A percentile compares a stretch with the other conserved stretches of the same genome.
These are phyloP conservation scores for Leptinotarsa defecta DNA, from an alignment of 1,140 invertebrate species.

Conservation along the genomic window DNA sequence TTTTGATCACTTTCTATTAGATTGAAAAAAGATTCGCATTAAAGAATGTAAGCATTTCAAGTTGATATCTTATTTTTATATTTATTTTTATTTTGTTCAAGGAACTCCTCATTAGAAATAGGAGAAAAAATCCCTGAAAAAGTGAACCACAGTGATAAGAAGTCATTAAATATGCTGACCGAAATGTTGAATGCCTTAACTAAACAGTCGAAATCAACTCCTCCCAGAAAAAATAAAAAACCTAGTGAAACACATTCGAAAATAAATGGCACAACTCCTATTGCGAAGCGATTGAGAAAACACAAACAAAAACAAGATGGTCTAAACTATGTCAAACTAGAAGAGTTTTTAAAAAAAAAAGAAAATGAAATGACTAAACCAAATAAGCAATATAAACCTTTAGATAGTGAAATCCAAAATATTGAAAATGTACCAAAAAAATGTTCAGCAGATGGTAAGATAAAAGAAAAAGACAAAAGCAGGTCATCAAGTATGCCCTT, in stretches of 20 bases:
- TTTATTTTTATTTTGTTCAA: not conserved
- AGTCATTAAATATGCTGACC: not conserved
- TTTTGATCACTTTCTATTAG: too few species aligned
- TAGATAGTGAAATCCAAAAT: not conserved
- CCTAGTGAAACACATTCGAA: not conserved
- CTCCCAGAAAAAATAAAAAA: not conserved
- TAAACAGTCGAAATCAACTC: not conserved
- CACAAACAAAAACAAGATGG: not conserved
- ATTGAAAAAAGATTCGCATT: too few species aligned
- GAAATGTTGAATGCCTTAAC: constrained; percentile 3
- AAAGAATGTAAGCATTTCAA: too few species aligned
- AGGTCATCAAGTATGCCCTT: not conserved
- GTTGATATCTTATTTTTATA: too few species aligned
- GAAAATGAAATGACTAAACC: not conserved
- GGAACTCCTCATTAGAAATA: not conserved
- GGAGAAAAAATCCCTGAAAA: not conserved
- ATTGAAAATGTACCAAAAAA: not conserved
- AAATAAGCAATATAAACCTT: not conserved
- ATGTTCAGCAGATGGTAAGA: not conserved
- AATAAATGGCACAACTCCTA: not conserved
- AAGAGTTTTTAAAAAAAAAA: not conserved
- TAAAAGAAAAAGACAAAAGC: not conserved
- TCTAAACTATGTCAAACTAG: not conserved
- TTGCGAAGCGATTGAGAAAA: constrained; percentile 7
- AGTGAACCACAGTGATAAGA: not conserved